phyloP scores from a whole-genome alignment of 2,888 invertebrate species.

The Amphipyra tragopoginis region DNA sequence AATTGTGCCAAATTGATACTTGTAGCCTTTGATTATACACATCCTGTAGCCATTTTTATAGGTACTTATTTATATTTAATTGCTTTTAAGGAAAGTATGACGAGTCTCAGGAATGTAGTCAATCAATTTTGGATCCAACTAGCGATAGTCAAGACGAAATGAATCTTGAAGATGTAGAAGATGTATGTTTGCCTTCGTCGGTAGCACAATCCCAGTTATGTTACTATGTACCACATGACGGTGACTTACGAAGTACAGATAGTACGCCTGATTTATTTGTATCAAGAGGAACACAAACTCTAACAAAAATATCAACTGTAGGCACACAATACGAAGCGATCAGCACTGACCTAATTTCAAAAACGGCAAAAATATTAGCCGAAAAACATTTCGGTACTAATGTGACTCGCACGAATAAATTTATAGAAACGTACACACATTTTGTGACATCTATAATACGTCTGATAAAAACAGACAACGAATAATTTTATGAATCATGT shows the following conservation, averaged over 20 bases:
- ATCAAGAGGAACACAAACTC: conserved; percentile 33
- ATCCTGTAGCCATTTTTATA: conserved; percentile 30
- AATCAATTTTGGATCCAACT: conserved; percentile 31
- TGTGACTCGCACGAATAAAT: conserved; percentile 31
- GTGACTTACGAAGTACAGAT: conserved; percentile 33
- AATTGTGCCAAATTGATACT: conserved; percentile 31
- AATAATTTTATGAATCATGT: conserved; percentile 31
- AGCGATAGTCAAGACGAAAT: conserved; percentile 32
- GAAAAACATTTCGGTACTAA: conserved; percentile 30
- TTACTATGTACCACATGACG: conserved; percentile 33
- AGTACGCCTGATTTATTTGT: conserved; percentile 31
- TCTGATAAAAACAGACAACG: conserved; percentile 31
- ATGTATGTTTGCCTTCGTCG: conserved; percentile 33
- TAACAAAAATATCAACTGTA: conserved; percentile 36
- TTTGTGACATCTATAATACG: conserved; percentile 31
- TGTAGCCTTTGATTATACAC: conserved; percentile 33
- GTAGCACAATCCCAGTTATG: conserved; percentile 28
- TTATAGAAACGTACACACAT: conserved; percentile 28
- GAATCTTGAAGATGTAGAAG: conserved; percentile 33
- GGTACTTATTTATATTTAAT: conserved; percentile 27
- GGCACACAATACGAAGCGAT: conserved; percentile 32
- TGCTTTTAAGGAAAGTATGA: conserved; percentile 33
- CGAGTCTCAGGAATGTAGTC: conserved; percentile 32
- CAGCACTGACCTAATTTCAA: conserved; percentile 32
- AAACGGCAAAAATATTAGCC: conserved; percentile 32